phyloP scores from a whole-genome alignment of 2,797 vertebrate genomes.

The Pseudotriccus pelzelni region DNA sequence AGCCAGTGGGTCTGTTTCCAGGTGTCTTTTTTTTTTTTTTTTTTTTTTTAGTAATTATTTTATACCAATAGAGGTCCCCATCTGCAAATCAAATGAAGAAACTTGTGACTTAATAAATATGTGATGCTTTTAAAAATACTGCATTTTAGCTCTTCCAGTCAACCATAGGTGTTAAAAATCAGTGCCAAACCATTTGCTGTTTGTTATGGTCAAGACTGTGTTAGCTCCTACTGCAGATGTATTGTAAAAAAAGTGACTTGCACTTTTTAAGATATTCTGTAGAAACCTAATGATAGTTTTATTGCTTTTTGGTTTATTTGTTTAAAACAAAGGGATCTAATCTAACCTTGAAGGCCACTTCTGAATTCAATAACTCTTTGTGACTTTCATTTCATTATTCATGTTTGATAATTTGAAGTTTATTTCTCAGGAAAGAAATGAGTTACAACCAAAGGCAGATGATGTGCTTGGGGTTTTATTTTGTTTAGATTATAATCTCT shows the following conservation, averaged over 20 bases:
- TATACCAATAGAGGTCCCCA: slow-evolving; percentile 80
- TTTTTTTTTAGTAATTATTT: slow-evolving; percentile 59
- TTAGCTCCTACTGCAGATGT: background rate
- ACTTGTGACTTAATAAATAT: slow-evolving; percentile 32
- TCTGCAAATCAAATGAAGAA: slow-evolving; percentile 76
- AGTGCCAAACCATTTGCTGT: background rate
- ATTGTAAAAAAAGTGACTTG: background rate
- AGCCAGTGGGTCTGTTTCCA: background rate
- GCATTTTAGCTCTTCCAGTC: background rate
- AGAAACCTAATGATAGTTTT: background rate
- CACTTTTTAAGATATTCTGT: background rate
- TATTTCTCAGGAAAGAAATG: background rate
- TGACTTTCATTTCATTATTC: background rate
- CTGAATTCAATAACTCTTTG: background rate
- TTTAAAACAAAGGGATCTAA: background rate
- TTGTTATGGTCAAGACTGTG: background rate
- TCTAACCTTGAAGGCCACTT: background rate
- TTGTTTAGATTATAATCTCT: background rate
- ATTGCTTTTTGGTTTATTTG: background rate
- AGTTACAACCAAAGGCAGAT: background rate
- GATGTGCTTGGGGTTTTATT: background rate
- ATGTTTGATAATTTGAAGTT: background rate
- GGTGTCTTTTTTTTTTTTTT: background rate
- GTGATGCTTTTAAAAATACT: background rate
- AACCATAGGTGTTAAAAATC: background rate